Conservation (phyloP, 2,888 invertebrate genomes). For the Linnaemya vulpina region DNA sequence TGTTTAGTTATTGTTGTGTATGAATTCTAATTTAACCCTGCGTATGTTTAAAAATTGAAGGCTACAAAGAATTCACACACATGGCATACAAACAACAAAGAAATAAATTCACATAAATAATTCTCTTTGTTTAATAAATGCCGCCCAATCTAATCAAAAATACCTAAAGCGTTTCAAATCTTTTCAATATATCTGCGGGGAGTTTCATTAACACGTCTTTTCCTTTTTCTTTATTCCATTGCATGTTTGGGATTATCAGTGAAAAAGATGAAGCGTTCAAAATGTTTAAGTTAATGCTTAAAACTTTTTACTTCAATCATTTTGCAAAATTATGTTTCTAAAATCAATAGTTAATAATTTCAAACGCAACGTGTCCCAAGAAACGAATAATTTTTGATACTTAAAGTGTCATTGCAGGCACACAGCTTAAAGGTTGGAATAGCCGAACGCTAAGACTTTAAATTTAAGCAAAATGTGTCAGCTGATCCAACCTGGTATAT, state of each 20-base stretch:
- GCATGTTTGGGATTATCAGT: slow-evolving; percentile 20
- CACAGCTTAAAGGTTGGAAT: too few species aligned
- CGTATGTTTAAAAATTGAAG: slow-evolving; percentile 18
- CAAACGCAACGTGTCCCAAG: neutral
- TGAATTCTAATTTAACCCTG: slow-evolving; percentile 47
- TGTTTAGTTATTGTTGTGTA: slow-evolving; percentile 23
- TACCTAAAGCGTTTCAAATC: slow-evolving; percentile 80
- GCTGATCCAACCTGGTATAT: too few species aligned
- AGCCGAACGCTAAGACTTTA: too few species aligned
- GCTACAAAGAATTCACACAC: neutral
- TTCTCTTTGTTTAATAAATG: slow-evolving; percentile 44
- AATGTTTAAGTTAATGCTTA: slow-evolving; percentile 24
- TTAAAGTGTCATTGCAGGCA: neutral
- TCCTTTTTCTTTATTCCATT: slow-evolving; percentile 10
- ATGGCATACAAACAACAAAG: slow-evolving; percentile 2
- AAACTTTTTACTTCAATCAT: neutral
- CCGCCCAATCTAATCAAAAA: slow-evolving; percentile 78
- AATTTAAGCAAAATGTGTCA: too few species aligned
- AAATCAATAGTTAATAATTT: neutral
- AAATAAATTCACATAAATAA: slow-evolving; percentile 10
- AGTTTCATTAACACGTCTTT: slow-evolving; percentile 34
- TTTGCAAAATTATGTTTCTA: neutral
- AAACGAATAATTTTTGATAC: neutral
- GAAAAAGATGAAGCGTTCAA: slow-evolving; percentile 34
- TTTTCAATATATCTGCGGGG: slow-evolving; percentile 76